Evolutionary conservation across 2,888 invertebrate species (phyloP).

Genomic region (Andrena trimmerana): DNA sequence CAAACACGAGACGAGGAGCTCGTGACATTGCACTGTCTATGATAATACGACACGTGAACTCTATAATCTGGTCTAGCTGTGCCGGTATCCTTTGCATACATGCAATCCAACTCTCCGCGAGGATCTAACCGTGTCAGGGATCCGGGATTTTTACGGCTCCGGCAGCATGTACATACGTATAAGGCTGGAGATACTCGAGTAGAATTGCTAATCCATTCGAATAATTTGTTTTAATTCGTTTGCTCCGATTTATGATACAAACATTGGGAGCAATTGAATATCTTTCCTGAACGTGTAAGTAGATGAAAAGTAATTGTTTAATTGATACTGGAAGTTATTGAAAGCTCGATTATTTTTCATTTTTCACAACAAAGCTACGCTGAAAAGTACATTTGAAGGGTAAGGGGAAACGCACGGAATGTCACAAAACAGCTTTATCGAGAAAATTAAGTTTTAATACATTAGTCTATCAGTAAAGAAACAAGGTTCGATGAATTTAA

Average conservation of each 20-base stretch:
- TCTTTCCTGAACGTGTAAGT: too few species aligned
- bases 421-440: background rate
- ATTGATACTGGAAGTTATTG: background rate
- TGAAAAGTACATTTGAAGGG: background rate
- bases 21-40: constrained; percentile 75
- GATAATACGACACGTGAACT: constrained; percentile 74
- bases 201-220: constrained; percentile 45
- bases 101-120: constrained; percentile 38
- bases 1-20: constrained; percentile 68
- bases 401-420: too few species aligned
- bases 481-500: too few species aligned
- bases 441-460: too few species aligned
- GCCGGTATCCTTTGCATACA: constrained; percentile 47
- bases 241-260: background rate
- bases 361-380: background rate
- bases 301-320: background rate
- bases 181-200: constrained; percentile 28
- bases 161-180: constrained; percentile 12
- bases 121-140: constrained; percentile 58
- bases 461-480: too few species aligned
- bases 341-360: background rate
- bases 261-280: background rate
- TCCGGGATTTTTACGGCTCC: constrained; percentile 61
- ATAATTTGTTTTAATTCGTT: background rate
- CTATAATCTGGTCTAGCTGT: constrained; percentile 66